A percentile compares a stretch with the other conserved stretches of the same genome.
These are phyloP conservation scores for Phrynosoma blainvillii DNA, from an alignment of 2,113 vertebrate genomes.

Conservation along the genomic window DNA sequence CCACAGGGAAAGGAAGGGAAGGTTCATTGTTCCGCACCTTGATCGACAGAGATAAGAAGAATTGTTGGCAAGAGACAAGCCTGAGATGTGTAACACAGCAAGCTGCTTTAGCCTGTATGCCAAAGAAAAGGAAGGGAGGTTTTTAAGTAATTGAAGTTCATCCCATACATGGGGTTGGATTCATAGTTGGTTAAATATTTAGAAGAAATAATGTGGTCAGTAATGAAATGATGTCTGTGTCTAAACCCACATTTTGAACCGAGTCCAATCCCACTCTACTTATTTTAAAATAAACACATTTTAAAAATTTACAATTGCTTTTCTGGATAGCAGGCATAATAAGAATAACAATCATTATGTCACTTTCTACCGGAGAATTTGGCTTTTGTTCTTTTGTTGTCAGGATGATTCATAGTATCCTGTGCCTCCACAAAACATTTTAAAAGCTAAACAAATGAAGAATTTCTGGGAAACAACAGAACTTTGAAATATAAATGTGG, in stretches of 20 bases:
- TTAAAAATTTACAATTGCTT: background rate
- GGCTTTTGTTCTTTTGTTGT: background rate
- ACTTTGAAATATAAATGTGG: constrained; percentile 9
- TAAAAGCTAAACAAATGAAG: constrained; percentile 36
- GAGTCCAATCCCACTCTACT: background rate
- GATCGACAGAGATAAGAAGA: background rate
- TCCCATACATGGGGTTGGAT: background rate
- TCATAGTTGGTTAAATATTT: background rate
- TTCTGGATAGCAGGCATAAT: background rate
- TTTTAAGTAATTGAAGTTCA: background rate
- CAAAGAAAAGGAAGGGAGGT: background rate
- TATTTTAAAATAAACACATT: background rate
- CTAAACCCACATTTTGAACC: background rate
- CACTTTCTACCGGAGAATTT: background rate
- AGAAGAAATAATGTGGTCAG: background rate
- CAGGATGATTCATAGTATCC: background rate
- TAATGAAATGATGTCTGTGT: background rate
- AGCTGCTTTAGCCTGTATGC: background rate
- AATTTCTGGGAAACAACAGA: constrained; percentile 44
- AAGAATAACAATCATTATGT: background rate
- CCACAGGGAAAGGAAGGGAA: background rate
- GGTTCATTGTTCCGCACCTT: background rate
- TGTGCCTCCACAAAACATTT: fast-evolving
- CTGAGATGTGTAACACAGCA: background rate
- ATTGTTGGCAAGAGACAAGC: background rate